These are phyloP conservation scores for Zelostemma sp. DNA, from an alignment of 1,140 invertebrate species.

Conservation along the genomic window DNA sequence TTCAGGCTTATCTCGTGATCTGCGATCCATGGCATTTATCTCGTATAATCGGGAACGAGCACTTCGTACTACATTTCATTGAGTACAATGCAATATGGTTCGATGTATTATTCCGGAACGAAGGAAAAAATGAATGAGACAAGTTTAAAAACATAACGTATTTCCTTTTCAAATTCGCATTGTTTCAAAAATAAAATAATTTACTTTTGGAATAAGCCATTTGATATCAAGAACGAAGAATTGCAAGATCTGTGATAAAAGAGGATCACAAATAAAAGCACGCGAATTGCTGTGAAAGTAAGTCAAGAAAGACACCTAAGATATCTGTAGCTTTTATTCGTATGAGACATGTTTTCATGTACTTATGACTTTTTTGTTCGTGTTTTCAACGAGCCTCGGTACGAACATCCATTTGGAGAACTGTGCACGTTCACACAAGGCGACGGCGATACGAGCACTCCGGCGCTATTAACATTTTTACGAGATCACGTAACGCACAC, in stretches of 20 bases:
- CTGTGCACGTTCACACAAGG: slow-evolving; percentile 28
- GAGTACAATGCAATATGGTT: slow-evolving; percentile 25
- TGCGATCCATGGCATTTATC: no score
- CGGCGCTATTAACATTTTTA: slow-evolving; percentile 64
- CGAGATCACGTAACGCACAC: slow-evolving; percentile 59
- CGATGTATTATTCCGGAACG: slow-evolving; percentile 9
- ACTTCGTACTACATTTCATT: no score
- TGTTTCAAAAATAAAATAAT: no score
- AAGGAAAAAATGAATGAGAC: background rate
- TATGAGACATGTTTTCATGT: slow-evolving; percentile 52
- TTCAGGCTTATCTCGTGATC: no score
- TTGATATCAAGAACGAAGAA: slow-evolving; percentile 11
- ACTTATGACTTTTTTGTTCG: slow-evolving; percentile 31
- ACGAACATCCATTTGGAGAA: slow-evolving; percentile 29
- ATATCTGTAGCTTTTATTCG: slow-evolving; percentile 31
- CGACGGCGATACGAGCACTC: slow-evolving; percentile 32
- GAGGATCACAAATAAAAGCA: slow-evolving; percentile 42
- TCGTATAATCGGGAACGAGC: no score
- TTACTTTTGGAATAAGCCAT: slow-evolving; percentile 6
- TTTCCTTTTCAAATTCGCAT: no score
- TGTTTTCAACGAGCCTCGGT: slow-evolving; percentile 17
- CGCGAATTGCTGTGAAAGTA: slow-evolving; percentile 28
- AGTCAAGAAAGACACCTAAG: slow-evolving; percentile 9
- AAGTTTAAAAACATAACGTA: no score
- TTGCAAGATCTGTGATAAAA: slow-evolving; percentile 31